Evolutionary conservation across 2,888 invertebrate species (phyloP).

Genomic region (Allolobophora icterica): DNA sequence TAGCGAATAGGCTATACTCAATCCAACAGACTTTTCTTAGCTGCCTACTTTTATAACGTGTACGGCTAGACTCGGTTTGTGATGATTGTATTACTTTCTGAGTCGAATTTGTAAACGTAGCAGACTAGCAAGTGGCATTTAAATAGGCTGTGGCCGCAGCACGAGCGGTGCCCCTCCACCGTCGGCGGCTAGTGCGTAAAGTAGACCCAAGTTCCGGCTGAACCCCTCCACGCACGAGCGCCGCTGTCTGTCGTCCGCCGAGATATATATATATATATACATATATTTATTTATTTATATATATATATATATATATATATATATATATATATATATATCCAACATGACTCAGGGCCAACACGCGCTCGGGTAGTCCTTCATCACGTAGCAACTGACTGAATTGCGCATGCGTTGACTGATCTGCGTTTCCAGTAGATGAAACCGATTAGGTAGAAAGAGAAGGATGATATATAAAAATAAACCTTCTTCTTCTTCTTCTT

Average conservation of each 20-base stretch:
- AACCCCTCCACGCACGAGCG: background rate
- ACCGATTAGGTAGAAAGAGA: background rate
- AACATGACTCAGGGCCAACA: background rate
- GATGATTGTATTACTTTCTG: background rate
- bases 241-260: background rate
- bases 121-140: background rate
- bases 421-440: background rate
- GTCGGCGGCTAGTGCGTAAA: background rate
- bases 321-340: too few relatives aligned
- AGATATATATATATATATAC: too few relatives aligned
- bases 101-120: background rate
- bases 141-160: background rate
- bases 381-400: too few relatives aligned
- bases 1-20: background rate
- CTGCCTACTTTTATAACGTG: background rate
- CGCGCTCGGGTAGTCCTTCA: background rate
- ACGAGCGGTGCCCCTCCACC: background rate
- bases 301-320: too few relatives aligned
- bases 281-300: too few relatives aligned
- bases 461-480: background rate
- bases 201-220: background rate
- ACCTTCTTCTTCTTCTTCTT: too few relatives aligned
- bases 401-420: background rate
- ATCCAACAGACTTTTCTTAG: background rate
- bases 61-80: background rate